Evolutionary conservation across 2,888 invertebrate genomes (phyloP), one percentile per base, ranked within the genome.

Genomic region (Opisthograptis luteolata): DNA sequence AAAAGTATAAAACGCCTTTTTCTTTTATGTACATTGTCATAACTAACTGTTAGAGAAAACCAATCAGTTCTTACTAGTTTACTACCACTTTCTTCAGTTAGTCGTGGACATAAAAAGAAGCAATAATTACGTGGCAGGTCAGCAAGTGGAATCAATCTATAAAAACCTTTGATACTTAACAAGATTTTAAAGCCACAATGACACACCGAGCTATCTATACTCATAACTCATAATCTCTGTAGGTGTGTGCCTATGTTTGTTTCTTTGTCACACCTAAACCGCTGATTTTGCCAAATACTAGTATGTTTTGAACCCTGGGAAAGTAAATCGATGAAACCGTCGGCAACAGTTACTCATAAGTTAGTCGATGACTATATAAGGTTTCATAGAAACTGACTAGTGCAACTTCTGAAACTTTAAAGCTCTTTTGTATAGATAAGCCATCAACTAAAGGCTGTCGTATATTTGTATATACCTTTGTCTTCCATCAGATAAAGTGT

Each of bases 1-100:
- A 24, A 44, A 35, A 13, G 41, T 12, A 47, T 37, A 30, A 41
- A 30, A 34, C 39, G 52, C 62, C 60, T 65, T 56, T 61, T 58
- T 62, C 58, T 25, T 36, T 19, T 19, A 17, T n/a, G n/a, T n/a
- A n/a, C n/a, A 28, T 17, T 31, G 10, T 32, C 17, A 36, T 28
- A 22, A 22, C 39, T 12, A 6, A 31, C 31, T 22, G 39, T 6
- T 44, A 30, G 20, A 31, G 43, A 49, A 49, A 49, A 39, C 43
- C 32, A 49, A 49, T 49, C 44, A 41, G 27, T 17, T 13, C 5
- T 31, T 42, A 46, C 12, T 35, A 30, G 20, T 19, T 43, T 22
- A 7, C 7, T 13, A 7, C 13, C 28, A 28, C 19, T 19, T 42
- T 25, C 13, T 47, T 19, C n/a, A 14, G 2, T 8, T 17, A 27